Percentiles rank a stretch among this genome's conserved stretches.
Evolutionary conservation across 1,140 invertebrate genomes (phyloP).

Genomic region (Drosophila virilis): DNA sequence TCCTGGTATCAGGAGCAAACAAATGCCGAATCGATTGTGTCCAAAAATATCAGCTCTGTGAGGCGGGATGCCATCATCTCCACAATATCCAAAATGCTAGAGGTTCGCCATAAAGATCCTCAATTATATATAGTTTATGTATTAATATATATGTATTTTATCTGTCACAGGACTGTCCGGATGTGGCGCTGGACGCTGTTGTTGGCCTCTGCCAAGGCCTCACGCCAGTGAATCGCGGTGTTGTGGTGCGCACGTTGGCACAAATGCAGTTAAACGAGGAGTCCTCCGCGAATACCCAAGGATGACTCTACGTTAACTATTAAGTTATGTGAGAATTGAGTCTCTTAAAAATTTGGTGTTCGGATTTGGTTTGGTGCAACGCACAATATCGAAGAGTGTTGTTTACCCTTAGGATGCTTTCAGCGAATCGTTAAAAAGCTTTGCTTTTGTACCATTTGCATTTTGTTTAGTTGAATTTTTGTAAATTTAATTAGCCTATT

Average conservation of each 20-base stretch:
- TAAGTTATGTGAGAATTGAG: conserved; percentile 53
- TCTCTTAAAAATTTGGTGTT: conserved; percentile 21
- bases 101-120: conserved; percentile 84
- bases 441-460: conserved; percentile 64
- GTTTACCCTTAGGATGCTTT: conserved; percentile 6
- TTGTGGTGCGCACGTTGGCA: conserved; percentile 90
- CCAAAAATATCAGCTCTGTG: conserved; percentile 93
- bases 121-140: conserved; percentile 55
- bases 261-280: conserved; percentile 86
- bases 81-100: conserved; percentile 88
- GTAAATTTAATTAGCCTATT: conserved; percentile 68
- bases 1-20: conserved; percentile 92
- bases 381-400: conserved; percentile 1
- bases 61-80: conserved; percentile 92
- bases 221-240: conserved; percentile 89
- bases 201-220: conserved; percentile 91
- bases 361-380: conserved; percentile 17
- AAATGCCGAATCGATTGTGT: conserved; percentile 89
- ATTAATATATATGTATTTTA: conserved; percentile 38
- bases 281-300: conserved; percentile 70
- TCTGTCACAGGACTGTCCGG: conserved; percentile 88
- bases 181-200: conserved; percentile 91
- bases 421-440: conserved; percentile 9
- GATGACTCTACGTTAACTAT: conserved; percentile 73
- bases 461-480: conserved; percentile 81